Evolutionary conservation across 2,113 vertebrate species (phyloP), one percentile per base, ranked within the genome.

Genomic region (rabbit (Oryctolagus cuniculus)): DNA sequence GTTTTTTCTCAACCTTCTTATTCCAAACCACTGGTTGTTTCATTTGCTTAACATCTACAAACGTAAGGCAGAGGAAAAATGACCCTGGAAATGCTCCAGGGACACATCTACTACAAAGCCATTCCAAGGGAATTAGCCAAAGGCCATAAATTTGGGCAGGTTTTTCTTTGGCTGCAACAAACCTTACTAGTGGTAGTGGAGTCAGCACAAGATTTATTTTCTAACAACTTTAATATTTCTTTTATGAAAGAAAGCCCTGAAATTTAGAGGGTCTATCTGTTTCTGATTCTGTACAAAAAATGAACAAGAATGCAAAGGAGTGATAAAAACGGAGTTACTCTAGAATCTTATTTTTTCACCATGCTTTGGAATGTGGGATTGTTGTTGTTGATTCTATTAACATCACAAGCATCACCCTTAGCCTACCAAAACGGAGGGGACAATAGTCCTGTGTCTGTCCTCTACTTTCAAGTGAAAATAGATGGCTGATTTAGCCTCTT

Each of bases 11-110:
- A 85, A 69, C 6, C 21, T 24, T 34, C 83, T 94, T 95, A 95
- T 95, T 97, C 85, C 38, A 0, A 95, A 94, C 86, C 95, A 96
- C 58, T 91, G 78, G 58, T 97, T 95, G 91, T 97, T 97, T 94
- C 78, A 97, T 97, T 92, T 96, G 51, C 95, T 97, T 34, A 6
- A 95, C 89, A 80, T 87, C 86, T 74, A 84, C 22, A 90, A 96
- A 72, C 49, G 73, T 72, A 85, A 75, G 44, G 19, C 58, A 87
- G 86, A 64, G 72, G 51, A 77, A 96, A 91, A 90, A 61, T 53
- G 31, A 74, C 24, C 22, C 19, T 55, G 34, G 27, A 67, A 81
- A 70, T 70, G 25, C 72, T 95, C 58, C 38, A 83, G 73, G 38
- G 80, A 74, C 21, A 49, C 17, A 61, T 92, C 51, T 67, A 24